Evolutionary conservation across 2,797 vertebrate species (phyloP), one percentile per base, ranked within the genome.

Genomic region (Melanitta fusca): DNA sequence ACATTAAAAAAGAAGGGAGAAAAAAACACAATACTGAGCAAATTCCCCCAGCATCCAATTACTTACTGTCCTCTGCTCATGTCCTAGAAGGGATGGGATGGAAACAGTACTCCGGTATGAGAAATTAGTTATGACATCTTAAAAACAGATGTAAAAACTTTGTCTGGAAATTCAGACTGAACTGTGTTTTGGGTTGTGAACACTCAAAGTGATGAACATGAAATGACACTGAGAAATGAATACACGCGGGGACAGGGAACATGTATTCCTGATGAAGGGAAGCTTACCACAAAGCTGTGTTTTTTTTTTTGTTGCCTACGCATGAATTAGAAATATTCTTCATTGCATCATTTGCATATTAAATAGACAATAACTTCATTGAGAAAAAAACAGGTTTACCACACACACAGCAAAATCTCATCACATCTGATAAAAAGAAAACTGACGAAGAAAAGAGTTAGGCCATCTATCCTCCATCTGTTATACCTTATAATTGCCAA

Each of bases 271-370:
- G 8, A 39, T 13, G 75, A 94, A 93, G 47, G n/a, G 60, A 91
- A 75, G 24, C 57, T 91, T 74, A 70, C 62, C 77, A 91, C 80
- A 88, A 91, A 88, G 61, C 25, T 83, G 24, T 43, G 38, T 43
- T 64, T 80, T 74, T 78, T 89, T 58, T 41, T 5, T 39, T 39
- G 39, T 45, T 85, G 85, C 65, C 91, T 92, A 88, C 5, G 2
- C 77, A 81, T 0, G 0, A 94, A 95, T 78, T 79, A 83, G 73
- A 34, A 92, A 69, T 78, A 88, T 72, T 92, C 82, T 84, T 43
- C 38, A 47, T 34, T 91, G 80, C 88, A 95, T 75, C 54, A 92
- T 93, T 93, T 93, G 54, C 82, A 80, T 95, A 91, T 74, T 95
- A 92, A 94, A 92, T n/a, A 94, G 58, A 92, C 41, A 91, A 43